A percentile compares a stretch with the other conserved stretches of the same genome.
These are phyloP conservation scores for Orthonychiurus folsomi DNA, from an alignment of 2,888 invertebrate genomes.

Conservation along the genomic window DNA sequence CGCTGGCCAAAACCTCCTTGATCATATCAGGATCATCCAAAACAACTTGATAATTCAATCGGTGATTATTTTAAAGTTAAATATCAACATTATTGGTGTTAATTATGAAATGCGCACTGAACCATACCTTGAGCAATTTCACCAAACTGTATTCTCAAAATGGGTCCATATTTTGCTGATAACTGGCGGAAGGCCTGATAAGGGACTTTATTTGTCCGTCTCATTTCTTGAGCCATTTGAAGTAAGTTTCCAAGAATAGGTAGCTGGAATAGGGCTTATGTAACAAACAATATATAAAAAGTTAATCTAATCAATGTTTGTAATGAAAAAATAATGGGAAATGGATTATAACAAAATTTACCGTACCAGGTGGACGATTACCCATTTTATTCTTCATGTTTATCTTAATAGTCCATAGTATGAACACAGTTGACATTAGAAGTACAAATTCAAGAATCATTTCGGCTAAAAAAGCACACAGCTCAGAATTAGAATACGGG, in stretches of 20 bases:
- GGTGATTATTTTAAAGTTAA: background rate
- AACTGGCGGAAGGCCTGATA: background rate
- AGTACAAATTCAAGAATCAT: background rate
- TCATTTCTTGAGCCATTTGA: background rate
- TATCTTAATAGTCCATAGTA: background rate
- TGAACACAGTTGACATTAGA: background rate
- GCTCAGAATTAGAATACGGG: too few species aligned
- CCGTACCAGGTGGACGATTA: background rate
- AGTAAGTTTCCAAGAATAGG: background rate
- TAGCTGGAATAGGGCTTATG: constrained; percentile 5
- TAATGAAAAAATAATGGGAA: too few species aligned
- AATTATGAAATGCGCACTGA: background rate
- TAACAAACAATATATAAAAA: too few species aligned
- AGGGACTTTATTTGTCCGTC: background rate
- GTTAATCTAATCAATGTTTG: background rate
- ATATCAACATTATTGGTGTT: background rate
- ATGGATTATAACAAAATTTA: too few species aligned
- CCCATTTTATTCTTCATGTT: background rate
- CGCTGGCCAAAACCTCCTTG: constrained; percentile 22
- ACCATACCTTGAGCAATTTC: constrained; percentile 1
- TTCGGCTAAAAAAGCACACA: too few species aligned
- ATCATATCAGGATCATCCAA: constrained; percentile 28
- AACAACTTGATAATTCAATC: constrained; percentile 18
- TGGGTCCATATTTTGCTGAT: constrained; percentile 1
- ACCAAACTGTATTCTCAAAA: constrained; percentile 1